These are phyloP conservation scores for Zenarchopterus dispar DNA, from an alignment of 2,797 vertebrate genomes.

Conservation along the genomic window DNA sequence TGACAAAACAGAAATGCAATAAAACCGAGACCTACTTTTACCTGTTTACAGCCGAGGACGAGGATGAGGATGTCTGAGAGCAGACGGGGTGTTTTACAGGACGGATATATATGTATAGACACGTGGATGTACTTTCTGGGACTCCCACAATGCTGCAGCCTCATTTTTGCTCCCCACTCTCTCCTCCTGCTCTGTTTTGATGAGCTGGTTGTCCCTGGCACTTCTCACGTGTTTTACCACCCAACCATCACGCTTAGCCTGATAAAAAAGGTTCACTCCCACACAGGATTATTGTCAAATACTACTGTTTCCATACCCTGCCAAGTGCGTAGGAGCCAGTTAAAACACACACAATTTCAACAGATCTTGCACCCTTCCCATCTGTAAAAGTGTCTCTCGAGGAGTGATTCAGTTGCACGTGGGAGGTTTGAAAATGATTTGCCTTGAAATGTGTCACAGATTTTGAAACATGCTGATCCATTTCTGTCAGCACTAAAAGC, in stretches of 20 bases:
- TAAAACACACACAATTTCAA: conserved; percentile 37
- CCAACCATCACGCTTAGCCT: neutral
- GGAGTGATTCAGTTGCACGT: conserved; percentile 63
- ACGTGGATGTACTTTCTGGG: conserved; percentile 20
- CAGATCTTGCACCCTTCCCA: conserved; percentile 12
- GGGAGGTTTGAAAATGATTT: conserved; percentile 58
- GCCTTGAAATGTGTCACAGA: conserved; percentile 42
- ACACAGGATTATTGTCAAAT: conserved; percentile 39
- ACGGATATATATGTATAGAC: conserved; percentile 25
- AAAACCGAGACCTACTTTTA: conserved; percentile 75
- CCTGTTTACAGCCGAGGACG: neutral
- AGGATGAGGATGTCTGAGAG: conserved; percentile 29
- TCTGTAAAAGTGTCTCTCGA: conserved; percentile 33
- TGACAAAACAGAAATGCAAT: conserved; percentile 65
- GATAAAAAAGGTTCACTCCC: conserved; percentile 38
- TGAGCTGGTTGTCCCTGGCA: conserved; percentile 13
- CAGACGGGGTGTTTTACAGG: conserved; percentile 50
- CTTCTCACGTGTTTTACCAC: conserved; percentile 9
- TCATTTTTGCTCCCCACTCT: conserved; percentile 50
- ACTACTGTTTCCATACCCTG: conserved; percentile 31
- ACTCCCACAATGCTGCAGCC: conserved; percentile 50
- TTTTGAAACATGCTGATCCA: conserved; percentile 43
- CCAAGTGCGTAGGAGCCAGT: conserved; percentile 48
- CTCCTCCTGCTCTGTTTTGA: conserved; percentile 26
- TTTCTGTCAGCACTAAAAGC: conserved; percentile 34